A percentile compares a stretch with the other conserved stretches of the same genome.
These are phyloP conservation scores for Otis tarda DNA, from an alignment of 2,113 vertebrate genomes.

Conservation along the genomic window DNA sequence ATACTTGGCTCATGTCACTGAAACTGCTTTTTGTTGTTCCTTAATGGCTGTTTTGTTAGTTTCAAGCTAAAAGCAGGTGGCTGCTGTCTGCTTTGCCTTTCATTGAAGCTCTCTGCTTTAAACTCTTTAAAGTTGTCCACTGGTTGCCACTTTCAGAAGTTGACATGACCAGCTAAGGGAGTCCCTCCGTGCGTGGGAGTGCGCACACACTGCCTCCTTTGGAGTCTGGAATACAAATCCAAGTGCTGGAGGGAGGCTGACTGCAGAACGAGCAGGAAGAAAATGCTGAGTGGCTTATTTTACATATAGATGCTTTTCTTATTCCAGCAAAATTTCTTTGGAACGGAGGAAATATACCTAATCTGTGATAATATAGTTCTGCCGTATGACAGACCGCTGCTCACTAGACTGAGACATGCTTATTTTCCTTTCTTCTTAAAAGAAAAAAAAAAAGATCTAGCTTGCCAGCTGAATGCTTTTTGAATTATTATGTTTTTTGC, in stretches of 20 bases:
- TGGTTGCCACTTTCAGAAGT: not conserved
- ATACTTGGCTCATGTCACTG: not conserved
- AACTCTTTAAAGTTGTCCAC: not conserved
- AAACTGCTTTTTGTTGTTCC: not conserved
- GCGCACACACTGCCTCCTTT: rapidly evolving
- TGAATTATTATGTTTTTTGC: slow-evolving; percentile 9
- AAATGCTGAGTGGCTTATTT: not conserved
- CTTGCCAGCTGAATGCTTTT: slow-evolving; percentile 11
- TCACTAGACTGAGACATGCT: not conserved
- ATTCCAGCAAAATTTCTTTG: not conserved
- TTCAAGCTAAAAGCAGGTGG: not conserved
- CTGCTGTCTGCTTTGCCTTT: not conserved
- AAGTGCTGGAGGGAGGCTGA: not conserved
- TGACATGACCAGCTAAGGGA: not conserved
- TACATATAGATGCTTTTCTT: not conserved
- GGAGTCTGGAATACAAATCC: not conserved
- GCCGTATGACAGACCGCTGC: not conserved
- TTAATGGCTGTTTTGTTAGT: not conserved
- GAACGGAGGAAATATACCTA: not conserved
- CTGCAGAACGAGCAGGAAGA: not conserved
- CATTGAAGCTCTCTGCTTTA: not conserved
- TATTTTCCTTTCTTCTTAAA: slow-evolving; percentile 1
- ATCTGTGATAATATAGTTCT: not conserved
- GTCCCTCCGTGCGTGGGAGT: not conserved
- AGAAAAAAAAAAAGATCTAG: not conserved